Evolutionary conservation across 2,888 invertebrate genomes (phyloP).

Genomic region (Thera britannica): DNA sequence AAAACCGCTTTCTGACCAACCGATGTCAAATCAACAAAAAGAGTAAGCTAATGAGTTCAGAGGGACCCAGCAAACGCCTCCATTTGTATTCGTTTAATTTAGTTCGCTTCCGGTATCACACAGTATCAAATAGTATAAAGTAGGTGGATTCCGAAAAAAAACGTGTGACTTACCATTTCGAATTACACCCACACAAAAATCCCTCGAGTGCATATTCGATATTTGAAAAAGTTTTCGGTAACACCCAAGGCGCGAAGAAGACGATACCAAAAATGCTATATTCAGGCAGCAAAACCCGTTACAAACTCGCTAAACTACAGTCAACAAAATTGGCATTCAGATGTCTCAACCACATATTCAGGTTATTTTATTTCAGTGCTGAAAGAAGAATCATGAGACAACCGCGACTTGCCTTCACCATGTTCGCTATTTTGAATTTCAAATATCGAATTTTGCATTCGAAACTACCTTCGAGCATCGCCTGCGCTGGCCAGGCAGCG

Average conservation of each 20-base stretch:
- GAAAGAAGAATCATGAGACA: slow-evolving; percentile 69
- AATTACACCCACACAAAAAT: not conserved
- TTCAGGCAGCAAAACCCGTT: slow-evolving; percentile 40
- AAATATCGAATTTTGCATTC: slow-evolving; percentile 81
- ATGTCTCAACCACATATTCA: slow-evolving; percentile 58
- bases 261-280: slow-evolving; percentile 28
- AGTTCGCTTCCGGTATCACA: too few species aligned
- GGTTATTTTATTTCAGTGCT: slow-evolving; percentile 70
- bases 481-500: slow-evolving; percentile 53
- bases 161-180: slow-evolving; percentile 1
- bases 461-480: slow-evolving; percentile 69
- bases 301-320: slow-evolving; percentile 40
- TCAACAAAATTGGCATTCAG: slow-evolving; percentile 71
- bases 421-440: slow-evolving; percentile 79
- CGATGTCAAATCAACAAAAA: too few species aligned
- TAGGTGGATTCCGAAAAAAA: not conserved
- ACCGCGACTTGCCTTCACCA: slow-evolving; percentile 59
- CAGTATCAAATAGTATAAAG: too few species aligned
- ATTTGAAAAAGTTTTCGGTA: slow-evolving; percentile 19
- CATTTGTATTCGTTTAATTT: too few species aligned
- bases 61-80: too few species aligned
- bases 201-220: slow-evolving; percentile 9
- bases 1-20: too few species aligned
- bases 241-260: slow-evolving; percentile 16
- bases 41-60: too few species aligned